phyloP scores from a whole-genome alignment of 1,140 invertebrate species.

The Teleogryllus occipitalis region DNA sequence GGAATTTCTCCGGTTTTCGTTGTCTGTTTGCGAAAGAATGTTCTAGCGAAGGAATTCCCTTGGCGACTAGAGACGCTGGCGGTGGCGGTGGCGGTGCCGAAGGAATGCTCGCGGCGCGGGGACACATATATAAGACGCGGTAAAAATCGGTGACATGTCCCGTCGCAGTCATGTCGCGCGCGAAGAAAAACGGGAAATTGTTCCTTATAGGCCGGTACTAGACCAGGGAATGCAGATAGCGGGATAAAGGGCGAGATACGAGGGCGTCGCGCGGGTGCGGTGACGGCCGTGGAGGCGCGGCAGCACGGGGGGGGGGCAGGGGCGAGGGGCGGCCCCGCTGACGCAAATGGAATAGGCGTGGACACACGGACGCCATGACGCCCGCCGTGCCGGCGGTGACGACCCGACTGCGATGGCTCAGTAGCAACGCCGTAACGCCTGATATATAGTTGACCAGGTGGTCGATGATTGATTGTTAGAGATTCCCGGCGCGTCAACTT shows the following conservation, averaged over 20 bases:
- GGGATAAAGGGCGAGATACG: not conserved
- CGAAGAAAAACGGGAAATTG: not conserved
- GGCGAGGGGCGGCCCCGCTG: too few species aligned
- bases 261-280: too few species aligned
- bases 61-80: not conserved
- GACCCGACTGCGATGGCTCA: too few species aligned
- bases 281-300: too few species aligned
- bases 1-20: constrained; percentile 1
- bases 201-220: not conserved
- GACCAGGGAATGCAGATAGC: not conserved
- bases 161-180: not conserved
- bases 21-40: not conserved
- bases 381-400: too few species aligned
- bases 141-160: not conserved
- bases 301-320: too few species aligned
- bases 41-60: not conserved
- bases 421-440: too few species aligned
- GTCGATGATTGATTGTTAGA: too few species aligned
- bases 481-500: too few species aligned
- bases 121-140: not conserved
- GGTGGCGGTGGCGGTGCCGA: not conserved
- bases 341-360: too few species aligned
- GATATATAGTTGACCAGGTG: too few species aligned
- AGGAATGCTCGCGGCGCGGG: not conserved
- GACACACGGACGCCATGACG: too few species aligned